Base-by-base conservation (phyloP, 2,888 invertebrate species). In the Athrips mouffetella region DNA sequence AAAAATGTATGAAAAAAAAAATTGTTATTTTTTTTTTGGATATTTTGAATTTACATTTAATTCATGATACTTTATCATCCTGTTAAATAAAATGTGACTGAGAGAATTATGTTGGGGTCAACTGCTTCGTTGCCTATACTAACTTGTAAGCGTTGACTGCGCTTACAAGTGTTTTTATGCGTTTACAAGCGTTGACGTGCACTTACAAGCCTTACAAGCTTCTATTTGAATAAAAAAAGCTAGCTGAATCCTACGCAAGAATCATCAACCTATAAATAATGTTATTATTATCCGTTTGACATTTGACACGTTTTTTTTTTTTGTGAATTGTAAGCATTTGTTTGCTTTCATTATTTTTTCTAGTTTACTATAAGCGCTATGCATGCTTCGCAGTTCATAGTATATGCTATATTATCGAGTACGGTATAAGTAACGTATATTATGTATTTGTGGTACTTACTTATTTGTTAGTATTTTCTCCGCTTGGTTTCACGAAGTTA, bases 251-350 rank as follows among this genome's bases (percentile, higher is more conserved):
- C n/a, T 2, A 27, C 2, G n/a, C 10, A 8, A 3, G 10, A 18
- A 37, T 37, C 37, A 37, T 37, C 37, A 37, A 21, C 37, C 37
- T 37, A 11, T 2, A 21, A 18, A 11, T 21, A 37, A 20, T 59
- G 59, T 52, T 60, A 57, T 57, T 59, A 59, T 52, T 60, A 57
- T 57, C 59, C 45, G 57, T 60, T 55, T 57, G 33, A 57, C 45
- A 59, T 68, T 73, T 70, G 70, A 69, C 57, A 63, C 57, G 60
- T 59, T 76, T 78, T 71, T 76, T 78, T 71, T 57, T 70, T 80
- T 81, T 88, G 88, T 88, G 84, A 88, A 87, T 88, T 88, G 88
- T 88, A 88, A 88, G 88, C 88, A 88, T 88, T 87, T 88, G 88
- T 85, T 82, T 84, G 88, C 87, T 87, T 87, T 61, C 73, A 79